These are phyloP conservation scores for Thyatira batis DNA, from an alignment of 2,888 invertebrate species.

Conservation along the genomic window DNA sequence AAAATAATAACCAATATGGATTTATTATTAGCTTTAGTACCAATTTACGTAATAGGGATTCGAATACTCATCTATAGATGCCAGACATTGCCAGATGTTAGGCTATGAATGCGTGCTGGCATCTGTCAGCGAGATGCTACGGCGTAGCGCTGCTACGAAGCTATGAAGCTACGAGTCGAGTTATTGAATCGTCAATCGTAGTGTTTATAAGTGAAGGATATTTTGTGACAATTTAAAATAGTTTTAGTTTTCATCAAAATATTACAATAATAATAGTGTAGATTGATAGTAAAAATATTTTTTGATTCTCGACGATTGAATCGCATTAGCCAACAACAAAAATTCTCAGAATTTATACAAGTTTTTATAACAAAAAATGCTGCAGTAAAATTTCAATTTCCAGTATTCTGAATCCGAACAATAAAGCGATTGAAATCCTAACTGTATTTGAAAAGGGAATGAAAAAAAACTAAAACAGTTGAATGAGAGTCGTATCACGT, in stretches of 20 bases:
- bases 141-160: neutral
- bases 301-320: neutral
- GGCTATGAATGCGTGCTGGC: no score
- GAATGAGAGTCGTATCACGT: constrained; percentile 35
- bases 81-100: constrained; percentile 16
- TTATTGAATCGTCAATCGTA: neutral
- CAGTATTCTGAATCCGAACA: constrained; percentile 12
- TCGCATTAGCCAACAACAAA: no score
- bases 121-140: neutral
- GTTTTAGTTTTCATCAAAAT: no score
- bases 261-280: no score
- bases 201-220: neutral
- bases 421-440: constrained; percentile 16
- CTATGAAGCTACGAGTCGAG: neutral
- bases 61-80: constrained; percentile 26
- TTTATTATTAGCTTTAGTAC: constrained; percentile 5
- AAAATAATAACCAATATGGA: no score
- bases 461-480: constrained; percentile 17
- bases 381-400: constrained; percentile 1
- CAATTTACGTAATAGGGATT: constrained; percentile 30
- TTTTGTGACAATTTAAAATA: neutral
- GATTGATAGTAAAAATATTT: no score
- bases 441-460: constrained; percentile 6
- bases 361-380: no score
- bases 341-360: no score